Conservation (phyloP, 2,888 invertebrate genomes). For the Drosophila anomalipes region DNA sequence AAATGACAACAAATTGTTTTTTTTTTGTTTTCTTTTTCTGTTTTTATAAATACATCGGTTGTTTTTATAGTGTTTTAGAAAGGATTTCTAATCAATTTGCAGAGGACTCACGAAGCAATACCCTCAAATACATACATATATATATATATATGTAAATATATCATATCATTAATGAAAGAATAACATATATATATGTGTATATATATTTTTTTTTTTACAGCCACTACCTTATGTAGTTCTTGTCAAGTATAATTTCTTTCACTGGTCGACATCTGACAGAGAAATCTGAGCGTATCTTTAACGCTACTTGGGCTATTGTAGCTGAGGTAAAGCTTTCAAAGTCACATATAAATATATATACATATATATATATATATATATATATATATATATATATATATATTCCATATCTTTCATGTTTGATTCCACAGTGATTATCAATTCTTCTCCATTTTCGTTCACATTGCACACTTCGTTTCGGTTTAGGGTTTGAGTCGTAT, state of each 20-base stretch:
- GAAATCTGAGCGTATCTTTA: background rate
- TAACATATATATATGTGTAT: background rate
- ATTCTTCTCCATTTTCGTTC: background rate
- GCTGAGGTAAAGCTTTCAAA: constrained; percentile 30
- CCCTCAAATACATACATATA: background rate
- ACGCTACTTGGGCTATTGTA: constrained; percentile 1
- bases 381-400: background rate
- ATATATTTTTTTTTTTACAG: background rate
- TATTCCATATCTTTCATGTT: background rate
- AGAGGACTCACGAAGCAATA: background rate
- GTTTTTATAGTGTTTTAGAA: constrained; percentile 6
- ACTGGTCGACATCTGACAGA: constrained; percentile 22
- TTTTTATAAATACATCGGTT: constrained; percentile 35
- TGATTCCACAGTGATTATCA: background rate
- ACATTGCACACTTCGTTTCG: constrained; percentile 9
- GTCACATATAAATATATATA: background rate
- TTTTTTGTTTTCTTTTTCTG: constrained; percentile 1
- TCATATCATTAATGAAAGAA: background rate
- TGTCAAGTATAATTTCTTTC: constrained; percentile 8
- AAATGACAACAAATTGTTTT: constrained; percentile 24
- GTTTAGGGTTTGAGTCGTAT: constrained; percentile 1
- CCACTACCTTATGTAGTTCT: background rate
- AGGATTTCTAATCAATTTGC: constrained; percentile 21
- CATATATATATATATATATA: background rate
- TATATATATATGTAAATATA: background rate